Conservation (phyloP, 2,888 invertebrate genomes). For the Nomada flava region DNA sequence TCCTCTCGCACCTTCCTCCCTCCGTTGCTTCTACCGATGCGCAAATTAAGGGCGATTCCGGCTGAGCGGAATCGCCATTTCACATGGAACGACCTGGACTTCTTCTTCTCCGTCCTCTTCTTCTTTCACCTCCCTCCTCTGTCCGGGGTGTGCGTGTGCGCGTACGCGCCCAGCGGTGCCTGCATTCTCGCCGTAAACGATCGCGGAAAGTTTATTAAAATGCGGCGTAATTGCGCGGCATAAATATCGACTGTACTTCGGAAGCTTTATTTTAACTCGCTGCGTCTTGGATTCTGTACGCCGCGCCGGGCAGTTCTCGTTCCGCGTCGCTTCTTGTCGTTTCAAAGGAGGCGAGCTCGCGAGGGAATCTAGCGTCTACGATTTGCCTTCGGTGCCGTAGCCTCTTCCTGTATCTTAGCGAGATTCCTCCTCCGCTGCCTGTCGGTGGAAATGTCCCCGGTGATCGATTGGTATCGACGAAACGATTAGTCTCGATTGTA, state of each 20-base stretch:
- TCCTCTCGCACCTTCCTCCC: background rate
- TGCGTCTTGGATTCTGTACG: constrained; percentile 30
- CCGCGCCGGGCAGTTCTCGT: constrained; percentile 17
- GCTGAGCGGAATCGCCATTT: constrained; percentile 66
- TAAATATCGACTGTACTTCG: constrained; percentile 62
- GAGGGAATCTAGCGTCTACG: constrained; percentile 8
- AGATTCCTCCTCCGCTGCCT: background rate
- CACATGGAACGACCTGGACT: constrained; percentile 63
- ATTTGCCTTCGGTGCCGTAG: constrained; percentile 17
- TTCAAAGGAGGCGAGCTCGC: background rate
- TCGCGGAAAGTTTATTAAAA: constrained; percentile 68
- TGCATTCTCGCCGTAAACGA: constrained; percentile 56
- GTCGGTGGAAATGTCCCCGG: background rate
- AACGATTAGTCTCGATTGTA: constrained; percentile 22
- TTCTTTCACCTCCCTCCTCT: constrained; percentile 7
- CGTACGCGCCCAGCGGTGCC: constrained; percentile 4
- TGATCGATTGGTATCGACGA: constrained; percentile 17
- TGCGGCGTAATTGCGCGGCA: constrained; percentile 62
- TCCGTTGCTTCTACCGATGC: constrained; percentile 56
- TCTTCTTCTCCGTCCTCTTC: constrained; percentile 18
- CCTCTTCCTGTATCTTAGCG: constrained; percentile 11
- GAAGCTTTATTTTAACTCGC: constrained; percentile 42
- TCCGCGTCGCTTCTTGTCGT: constrained; percentile 51
- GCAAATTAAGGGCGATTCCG: constrained; percentile 72
- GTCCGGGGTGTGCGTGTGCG: background rate